These are phyloP conservation scores for Heliconius sara DNA, from an alignment of 2,888 invertebrate genomes.

Conservation along the genomic window DNA sequence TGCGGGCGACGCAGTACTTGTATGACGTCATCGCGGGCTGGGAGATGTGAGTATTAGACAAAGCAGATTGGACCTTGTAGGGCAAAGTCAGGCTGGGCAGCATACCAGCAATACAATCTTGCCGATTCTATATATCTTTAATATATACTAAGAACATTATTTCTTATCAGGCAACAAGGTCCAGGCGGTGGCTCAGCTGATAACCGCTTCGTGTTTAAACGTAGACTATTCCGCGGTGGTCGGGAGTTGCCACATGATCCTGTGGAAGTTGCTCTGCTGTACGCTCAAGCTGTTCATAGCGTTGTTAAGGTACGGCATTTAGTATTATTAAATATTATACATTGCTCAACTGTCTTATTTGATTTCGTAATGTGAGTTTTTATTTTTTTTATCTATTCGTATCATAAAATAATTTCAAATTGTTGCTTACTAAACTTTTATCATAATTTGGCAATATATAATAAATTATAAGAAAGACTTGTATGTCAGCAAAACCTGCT, in stretches of 20 bases:
- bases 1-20: slow-evolving; percentile 94
- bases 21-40: slow-evolving; percentile 97
- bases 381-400: no score
- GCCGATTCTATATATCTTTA: background rate
- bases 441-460: background rate
- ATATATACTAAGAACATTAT: no score
- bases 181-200: slow-evolving; percentile 92
- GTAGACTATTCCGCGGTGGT: slow-evolving; percentile 93
- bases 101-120: no score
- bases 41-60: slow-evolving; percentile 88
- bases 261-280: slow-evolving; percentile 95
- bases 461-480: background rate
- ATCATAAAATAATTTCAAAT: no score
- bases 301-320: slow-evolving; percentile 91
- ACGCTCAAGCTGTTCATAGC: slow-evolving; percentile 97
- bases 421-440: background rate
- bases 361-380: background rate
- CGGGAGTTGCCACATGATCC: slow-evolving; percentile 97
- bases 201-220: slow-evolving; percentile 96
- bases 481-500: background rate
- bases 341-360: background rate
- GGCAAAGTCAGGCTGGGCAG: no score
- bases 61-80: no score
- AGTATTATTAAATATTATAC: background rate
- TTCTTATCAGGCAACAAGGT: slow-evolving; percentile 76